Evolutionary conservation across 2,888 invertebrate species (phyloP), one percentile per base, ranked within the genome.

Genomic region (Mythimna impura): DNA sequence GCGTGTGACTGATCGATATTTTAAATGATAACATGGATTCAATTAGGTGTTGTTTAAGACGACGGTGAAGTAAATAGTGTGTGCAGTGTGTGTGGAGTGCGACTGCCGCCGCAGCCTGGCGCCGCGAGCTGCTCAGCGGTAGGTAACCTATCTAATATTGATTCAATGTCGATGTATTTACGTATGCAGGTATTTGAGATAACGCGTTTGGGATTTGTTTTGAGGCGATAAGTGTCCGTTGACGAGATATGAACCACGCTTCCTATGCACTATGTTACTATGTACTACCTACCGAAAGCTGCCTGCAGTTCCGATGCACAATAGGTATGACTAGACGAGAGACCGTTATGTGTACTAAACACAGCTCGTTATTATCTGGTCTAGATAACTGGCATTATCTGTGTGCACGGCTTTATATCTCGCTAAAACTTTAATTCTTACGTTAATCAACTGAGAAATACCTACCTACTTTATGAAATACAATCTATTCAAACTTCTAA

Each of bases 1-100:
- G 93, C 94, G 94, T 95, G 95, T 94, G 94, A 94, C 94, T 95
- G 95, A 96, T 96, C 96, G 95, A 96, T 96, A 96, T 94, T 96
- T 93, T 95, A 94, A 96, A 96, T 95, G 94, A 95, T 96, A 96
- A 95, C 94, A 96, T 95, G 96, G 93, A 94, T 96, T 95, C 93
- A 95, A 95, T 95, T 93, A 94, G 88, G 93, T 94, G 93, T 91
- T 91, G 89, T 92, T 91, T 91, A 86, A 92, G 92, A 93, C 94
- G 93, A 93, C 91, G 86, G 92, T 94, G 93, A 92, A 89, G 88
- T 89, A 86, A 85, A 91, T 86, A 86, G 90, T 89, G 89, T 88
- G 87, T 89, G 87, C 87, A 81, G 90, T 93, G 91, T 83, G 79
- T 82, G 87, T 85, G 84, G 86, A 87, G 85, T 88, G 87, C 30